Conservation (phyloP, 2,888 invertebrate species). For the Thalpophila matura region DNA sequence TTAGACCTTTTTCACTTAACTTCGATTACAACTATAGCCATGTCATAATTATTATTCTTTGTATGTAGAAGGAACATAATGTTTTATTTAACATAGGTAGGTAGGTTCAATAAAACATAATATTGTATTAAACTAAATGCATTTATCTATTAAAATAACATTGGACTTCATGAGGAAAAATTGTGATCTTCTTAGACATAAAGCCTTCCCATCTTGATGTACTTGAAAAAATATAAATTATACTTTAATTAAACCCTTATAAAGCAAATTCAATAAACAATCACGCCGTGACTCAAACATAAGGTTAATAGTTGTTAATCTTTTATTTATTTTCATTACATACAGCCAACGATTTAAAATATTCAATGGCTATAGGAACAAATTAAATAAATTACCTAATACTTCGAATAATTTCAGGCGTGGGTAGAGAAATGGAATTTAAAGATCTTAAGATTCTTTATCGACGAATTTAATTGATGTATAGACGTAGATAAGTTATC, state of each 20-base stretch:
- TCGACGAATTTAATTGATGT: constrained; percentile 24
- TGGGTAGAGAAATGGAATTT: constrained; percentile 40
- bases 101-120: constrained; percentile 27
- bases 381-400: constrained; percentile 49
- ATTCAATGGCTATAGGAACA: constrained; percentile 63
- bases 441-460: constrained; percentile 12
- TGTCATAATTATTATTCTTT: background rate
- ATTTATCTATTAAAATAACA: constrained; percentile 16
- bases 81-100: too few species aligned
- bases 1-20: too few species aligned
- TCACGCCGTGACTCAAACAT: constrained; percentile 61
- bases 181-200: constrained; percentile 21
- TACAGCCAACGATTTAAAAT: constrained; percentile 60
- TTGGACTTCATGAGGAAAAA: constrained; percentile 29
- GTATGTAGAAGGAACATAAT: background rate
- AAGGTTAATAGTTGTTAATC: constrained; percentile 54
- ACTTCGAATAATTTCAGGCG: constrained; percentile 27
- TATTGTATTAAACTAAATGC: constrained; percentile 12
- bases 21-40: background rate
- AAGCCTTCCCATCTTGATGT: constrained; percentile 20
- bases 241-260: constrained; percentile 40
- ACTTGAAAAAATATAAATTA: constrained; percentile 37
- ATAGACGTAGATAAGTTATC: constrained; percentile 13
- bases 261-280: constrained; percentile 53
- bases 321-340: constrained; percentile 63